Percentiles rank a stretch among this genome's conserved stretches.
Conservation (phyloP, 2,797 vertebrate species). For the Enteromius trimaculatus region DNA sequence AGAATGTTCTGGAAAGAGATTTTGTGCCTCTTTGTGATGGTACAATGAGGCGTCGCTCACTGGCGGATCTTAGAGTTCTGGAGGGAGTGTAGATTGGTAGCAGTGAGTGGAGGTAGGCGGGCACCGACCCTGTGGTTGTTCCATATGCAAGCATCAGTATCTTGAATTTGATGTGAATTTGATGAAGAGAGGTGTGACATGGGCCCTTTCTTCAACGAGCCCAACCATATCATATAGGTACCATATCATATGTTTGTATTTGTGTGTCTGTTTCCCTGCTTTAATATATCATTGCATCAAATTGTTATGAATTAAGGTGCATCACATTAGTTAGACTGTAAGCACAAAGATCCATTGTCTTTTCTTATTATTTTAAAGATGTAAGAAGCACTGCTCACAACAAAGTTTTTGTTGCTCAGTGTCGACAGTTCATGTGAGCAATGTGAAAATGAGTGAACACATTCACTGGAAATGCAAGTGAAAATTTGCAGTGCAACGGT, state of each 20-base stretch:
- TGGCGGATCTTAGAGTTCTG: no score
- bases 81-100: no score
- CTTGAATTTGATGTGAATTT: no score
- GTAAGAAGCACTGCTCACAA: not conserved
- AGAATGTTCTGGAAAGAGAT: no score
- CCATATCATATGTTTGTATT: rapidly evolving
- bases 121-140: no score
- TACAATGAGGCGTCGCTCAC: no score
- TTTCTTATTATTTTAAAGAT: not conserved
- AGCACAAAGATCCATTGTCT: not conserved
- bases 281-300: not conserved
- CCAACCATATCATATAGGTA: no score
- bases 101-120: no score
- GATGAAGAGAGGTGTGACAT: no score
- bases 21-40: no score
- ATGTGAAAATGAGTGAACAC: not conserved
- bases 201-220: no score
- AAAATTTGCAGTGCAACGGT: not conserved
- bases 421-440: not conserved
- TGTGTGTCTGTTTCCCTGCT: not conserved
- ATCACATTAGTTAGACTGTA: not conserved
- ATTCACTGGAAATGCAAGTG: not conserved
- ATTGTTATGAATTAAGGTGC: not conserved
- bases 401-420: not conserved
- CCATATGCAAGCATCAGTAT: no score